Evolutionary conservation across 53 echinoderm and acorn worm genomes (phyloP).

Genomic region (Crossaster papposus): DNA sequence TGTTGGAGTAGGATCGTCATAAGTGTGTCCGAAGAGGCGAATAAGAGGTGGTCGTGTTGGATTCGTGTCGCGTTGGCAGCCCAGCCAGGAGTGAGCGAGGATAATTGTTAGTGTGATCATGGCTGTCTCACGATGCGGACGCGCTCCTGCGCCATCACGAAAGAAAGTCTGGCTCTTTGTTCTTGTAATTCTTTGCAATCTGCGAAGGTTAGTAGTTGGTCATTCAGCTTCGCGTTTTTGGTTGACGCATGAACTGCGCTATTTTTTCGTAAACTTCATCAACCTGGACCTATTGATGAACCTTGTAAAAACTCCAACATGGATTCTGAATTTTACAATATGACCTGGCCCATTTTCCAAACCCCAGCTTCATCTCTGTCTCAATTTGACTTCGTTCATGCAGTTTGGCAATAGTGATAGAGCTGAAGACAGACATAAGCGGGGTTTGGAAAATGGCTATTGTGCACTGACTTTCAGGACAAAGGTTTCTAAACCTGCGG

Average conservation of each 20-base stretch:
- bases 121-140: constrained; percentile 7
- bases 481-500: neutral
- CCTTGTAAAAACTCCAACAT: neutral
- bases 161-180: constrained; percentile 37
- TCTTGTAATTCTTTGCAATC: constrained; percentile 28
- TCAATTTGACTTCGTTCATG: no score
- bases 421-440: no score
- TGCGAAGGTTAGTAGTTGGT: constrained; percentile 29
- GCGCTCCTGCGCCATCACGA: neutral
- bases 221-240: neutral
- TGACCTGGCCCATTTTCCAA: no score
- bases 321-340: neutral
- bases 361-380: no score
- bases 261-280: neutral
- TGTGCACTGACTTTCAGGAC: neutral
- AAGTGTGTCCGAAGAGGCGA: constrained; percentile 21
- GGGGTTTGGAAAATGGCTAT: no score
- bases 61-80: constrained; percentile 13
- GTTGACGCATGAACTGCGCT: neutral
- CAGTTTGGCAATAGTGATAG: no score
- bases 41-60: constrained; percentile 8
- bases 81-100: neutral
- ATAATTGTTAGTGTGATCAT: constrained; percentile 21
- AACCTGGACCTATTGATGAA: neutral
- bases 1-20: constrained; percentile 20